These are phyloP conservation scores for Drosophila cognata DNA, from an alignment of 2,888 invertebrate genomes.

Conservation along the genomic window DNA sequence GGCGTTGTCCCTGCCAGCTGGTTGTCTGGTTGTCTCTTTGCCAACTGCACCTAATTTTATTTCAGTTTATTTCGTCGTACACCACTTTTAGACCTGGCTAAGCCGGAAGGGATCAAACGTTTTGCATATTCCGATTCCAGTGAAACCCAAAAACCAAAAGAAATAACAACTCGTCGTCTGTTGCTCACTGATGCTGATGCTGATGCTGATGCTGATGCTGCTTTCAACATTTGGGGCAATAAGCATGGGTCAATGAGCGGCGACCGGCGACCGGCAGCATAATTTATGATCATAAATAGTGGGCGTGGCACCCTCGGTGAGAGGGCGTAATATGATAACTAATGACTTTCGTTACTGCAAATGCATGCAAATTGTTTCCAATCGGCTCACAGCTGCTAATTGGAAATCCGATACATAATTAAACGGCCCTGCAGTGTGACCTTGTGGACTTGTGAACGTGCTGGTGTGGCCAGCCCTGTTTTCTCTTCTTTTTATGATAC, in stretches of 20 bases:
- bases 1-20: slow-evolving; percentile 5
- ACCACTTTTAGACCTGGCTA: slow-evolving; percentile 63
- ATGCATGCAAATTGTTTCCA: slow-evolving; percentile 67
- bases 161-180: slow-evolving; percentile 26
- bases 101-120: slow-evolving; percentile 79
- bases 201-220: background rate
- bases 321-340: slow-evolving; percentile 47
- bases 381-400: slow-evolving; percentile 52
- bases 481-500: background rate
- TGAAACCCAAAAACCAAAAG: slow-evolving; percentile 32
- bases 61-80: slow-evolving; percentile 58
- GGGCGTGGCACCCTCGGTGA: slow-evolving; percentile 32
- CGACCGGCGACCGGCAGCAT: slow-evolving; percentile 55
- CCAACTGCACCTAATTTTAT: slow-evolving; percentile 55
- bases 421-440: slow-evolving; percentile 6
- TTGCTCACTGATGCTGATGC: slow-evolving; percentile 1
- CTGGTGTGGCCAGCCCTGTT: background rate
- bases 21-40: slow-evolving; percentile 7
- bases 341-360: slow-evolving; percentile 54
- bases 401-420: slow-evolving; percentile 52
- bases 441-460: background rate
- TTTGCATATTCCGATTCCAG: slow-evolving; percentile 57
- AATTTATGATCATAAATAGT: slow-evolving; percentile 67
- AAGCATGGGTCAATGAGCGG: slow-evolving; percentile 53
- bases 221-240: background rate